Conservation (phyloP, 2,113 vertebrate species). For the Dinomys branickii region DNA sequence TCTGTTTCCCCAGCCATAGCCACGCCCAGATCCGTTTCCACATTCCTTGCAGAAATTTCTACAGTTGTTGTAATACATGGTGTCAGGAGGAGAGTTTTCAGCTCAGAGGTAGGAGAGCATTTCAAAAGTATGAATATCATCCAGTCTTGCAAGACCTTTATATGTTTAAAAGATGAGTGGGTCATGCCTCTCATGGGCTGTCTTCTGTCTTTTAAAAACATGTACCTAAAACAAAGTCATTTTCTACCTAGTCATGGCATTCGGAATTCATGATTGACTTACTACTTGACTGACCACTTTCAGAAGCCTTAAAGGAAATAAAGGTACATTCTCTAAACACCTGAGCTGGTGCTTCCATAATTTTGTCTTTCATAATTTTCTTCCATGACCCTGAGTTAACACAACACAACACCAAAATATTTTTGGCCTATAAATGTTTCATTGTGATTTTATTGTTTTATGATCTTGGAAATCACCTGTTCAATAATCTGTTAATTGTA, state of each 20-base stretch:
- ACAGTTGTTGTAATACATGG: background rate
- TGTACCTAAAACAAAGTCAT: background rate
- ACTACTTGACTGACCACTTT: background rate
- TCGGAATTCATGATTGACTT: background rate
- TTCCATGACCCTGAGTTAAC: background rate
- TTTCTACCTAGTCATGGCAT: background rate
- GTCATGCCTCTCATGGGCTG: background rate
- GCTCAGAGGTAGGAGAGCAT: background rate
- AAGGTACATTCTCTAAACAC: background rate
- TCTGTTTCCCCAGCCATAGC: background rate
- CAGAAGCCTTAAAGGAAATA: background rate
- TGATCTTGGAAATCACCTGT: background rate
- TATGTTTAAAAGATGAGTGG: background rate
- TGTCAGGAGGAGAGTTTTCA: background rate
- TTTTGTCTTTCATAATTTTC: background rate
- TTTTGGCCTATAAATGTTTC: background rate
- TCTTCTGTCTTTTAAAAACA: background rate
- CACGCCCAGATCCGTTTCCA: background rate
- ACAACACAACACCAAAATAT: background rate
- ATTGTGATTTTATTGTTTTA: background rate
- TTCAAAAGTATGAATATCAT: background rate
- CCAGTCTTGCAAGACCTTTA: background rate
- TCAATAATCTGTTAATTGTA: background rate
- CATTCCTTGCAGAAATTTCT: background rate
- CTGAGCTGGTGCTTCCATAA: background rate